Evolutionary conservation across 2,797 vertebrate genomes (phyloP).

Genomic region (Bradypus variegatus): DNA sequence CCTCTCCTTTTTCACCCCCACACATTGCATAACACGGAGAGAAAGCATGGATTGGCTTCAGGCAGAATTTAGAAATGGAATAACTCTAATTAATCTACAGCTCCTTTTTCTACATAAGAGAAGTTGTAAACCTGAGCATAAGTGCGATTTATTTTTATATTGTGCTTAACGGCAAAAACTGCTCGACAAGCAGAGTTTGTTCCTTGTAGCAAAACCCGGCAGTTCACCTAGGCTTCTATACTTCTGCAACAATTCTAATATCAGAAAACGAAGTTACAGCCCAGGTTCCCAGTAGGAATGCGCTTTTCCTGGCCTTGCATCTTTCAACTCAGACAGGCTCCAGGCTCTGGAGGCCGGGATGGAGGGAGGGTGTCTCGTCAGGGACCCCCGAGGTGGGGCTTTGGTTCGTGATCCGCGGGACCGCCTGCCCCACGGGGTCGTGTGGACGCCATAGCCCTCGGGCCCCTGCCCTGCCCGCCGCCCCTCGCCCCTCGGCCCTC

Average conservation of each 20-base stretch:
- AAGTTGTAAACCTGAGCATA: conserved; percentile 35
- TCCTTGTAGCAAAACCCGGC: not conserved
- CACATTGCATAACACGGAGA: conserved; percentile 47
- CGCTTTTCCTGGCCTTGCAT: not conserved
- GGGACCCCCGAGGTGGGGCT: not conserved
- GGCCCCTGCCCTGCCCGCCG: not conserved
- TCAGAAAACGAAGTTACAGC: not conserved
- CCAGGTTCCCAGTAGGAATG: not conserved
- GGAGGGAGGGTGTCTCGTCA: not conserved
- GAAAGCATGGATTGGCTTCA: conserved; percentile 39
- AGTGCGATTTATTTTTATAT: conserved; percentile 36
- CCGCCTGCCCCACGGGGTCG: not conserved
- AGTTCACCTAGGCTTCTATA: not conserved
- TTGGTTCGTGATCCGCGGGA: not conserved
- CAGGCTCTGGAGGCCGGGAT: not conserved
- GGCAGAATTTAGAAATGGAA: conserved; percentile 52
- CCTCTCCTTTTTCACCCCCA: conserved; percentile 28
- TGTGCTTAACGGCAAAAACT: not conserved
- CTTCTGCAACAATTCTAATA: not conserved
- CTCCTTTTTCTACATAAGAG: conserved; percentile 8
- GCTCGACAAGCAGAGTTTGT: conserved; percentile 27
- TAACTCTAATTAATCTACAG: conserved; percentile 45
- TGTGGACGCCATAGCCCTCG: not conserved
- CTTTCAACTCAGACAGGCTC: not conserved
- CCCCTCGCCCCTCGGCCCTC: not conserved